Evolutionary conservation across 2,113 vertebrate species (phyloP).

Genomic region (Labrus mixtus): DNA sequence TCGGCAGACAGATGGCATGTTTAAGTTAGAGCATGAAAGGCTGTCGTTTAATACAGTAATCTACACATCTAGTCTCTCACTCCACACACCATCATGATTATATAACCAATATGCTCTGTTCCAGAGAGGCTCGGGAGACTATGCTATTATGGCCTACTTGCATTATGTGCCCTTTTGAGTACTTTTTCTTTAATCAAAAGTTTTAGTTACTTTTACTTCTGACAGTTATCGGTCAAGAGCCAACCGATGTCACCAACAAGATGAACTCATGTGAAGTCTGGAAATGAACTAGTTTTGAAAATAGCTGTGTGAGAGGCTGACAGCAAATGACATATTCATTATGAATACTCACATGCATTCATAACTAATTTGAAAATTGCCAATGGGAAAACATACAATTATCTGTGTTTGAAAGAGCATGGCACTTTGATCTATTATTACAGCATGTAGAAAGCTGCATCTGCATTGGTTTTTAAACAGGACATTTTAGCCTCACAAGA

Average conservation of each 20-base stretch:
- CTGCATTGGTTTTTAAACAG: constrained; percentile 49
- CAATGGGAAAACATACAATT: constrained; percentile 26
- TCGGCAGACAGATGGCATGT: constrained; percentile 64
- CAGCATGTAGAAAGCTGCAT: constrained; percentile 46
- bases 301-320: constrained; percentile 9
- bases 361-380: constrained; percentile 55
- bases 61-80: constrained; percentile 12
- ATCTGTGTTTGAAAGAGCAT: constrained; percentile 1
- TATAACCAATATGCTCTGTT: constrained; percentile 59
- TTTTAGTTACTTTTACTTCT: too few species aligned
- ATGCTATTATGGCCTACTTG: constrained; percentile 49
- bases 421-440: constrained; percentile 7
- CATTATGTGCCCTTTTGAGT: constrained; percentile 31
- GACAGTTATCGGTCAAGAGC: not conserved
- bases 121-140: constrained; percentile 33
- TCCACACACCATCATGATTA: constrained; percentile 52
- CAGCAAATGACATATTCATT: constrained; percentile 37
- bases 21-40: constrained; percentile 42
- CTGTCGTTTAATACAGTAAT: constrained; percentile 36
- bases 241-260: constrained; percentile 24
- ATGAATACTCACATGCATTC: constrained; percentile 36
- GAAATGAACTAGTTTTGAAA: constrained; percentile 40
- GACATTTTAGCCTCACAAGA: not conserved
- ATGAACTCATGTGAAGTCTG: not conserved
- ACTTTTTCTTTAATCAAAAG: not conserved